A percentile compares a stretch with the other conserved stretches of the same genome.
Conservation (phyloP, 2,888 invertebrate genomes). For the Heliconius charithonia region DNA sequence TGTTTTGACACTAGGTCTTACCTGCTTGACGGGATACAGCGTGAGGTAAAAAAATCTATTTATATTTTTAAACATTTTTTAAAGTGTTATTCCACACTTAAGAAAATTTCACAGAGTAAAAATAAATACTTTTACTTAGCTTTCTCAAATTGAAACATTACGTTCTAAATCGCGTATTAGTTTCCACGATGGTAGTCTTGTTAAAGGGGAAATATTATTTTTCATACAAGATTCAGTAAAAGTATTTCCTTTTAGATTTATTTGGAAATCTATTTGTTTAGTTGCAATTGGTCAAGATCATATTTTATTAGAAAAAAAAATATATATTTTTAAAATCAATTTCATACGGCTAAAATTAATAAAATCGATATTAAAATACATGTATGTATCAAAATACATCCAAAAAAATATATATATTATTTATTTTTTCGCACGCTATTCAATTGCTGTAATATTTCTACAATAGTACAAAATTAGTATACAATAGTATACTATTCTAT, state of each 20-base stretch:
- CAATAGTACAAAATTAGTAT: not conserved
- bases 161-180: not conserved
- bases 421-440: not conserved
- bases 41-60: not conserved
- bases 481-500: not conserved
- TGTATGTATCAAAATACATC: not conserved
- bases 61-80: too few species aligned
- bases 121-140: too few species aligned
- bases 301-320: not conserved
- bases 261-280: too few species aligned
- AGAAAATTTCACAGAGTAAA: too few species aligned
- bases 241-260: too few species aligned
- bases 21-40: not conserved
- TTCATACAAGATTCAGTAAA: too few species aligned
- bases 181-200: too few species aligned
- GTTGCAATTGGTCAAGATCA: too few species aligned
- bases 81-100: too few species aligned
- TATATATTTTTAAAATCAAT: not conserved
- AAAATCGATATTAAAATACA: not conserved
- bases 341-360: not conserved
- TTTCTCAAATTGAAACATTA: not conserved
- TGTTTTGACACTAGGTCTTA: not conserved
- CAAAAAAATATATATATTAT: not conserved
- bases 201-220: too few species aligned
- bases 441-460: not conserved